phyloP scores from a whole-genome alignment of 2,797 vertebrate species.

The Sebastes hopkinsi region DNA sequence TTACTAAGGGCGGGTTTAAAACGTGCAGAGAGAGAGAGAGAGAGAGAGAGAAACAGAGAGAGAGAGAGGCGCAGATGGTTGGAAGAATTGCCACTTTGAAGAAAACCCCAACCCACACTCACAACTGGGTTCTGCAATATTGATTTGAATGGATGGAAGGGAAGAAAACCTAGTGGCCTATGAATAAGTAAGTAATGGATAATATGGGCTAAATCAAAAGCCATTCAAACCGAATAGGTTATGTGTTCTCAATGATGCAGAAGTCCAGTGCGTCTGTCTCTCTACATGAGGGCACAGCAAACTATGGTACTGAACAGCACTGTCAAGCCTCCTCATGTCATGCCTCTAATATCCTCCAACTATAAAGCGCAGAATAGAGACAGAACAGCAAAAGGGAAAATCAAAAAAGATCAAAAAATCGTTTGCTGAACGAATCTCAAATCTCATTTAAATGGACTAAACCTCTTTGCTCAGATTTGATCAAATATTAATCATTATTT shows the following conservation, averaged over 20 bases:
- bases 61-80: constrained; percentile 83
- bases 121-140: constrained; percentile 84
- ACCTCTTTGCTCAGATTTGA: constrained; percentile 36
- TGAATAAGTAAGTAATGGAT: constrained; percentile 85
- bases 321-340: constrained; percentile 59
- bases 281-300: constrained; percentile 68
- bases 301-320: constrained; percentile 40
- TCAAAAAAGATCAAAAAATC: constrained; percentile 22
- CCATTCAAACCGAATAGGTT: constrained; percentile 82
- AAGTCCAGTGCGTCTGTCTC: constrained; percentile 71
- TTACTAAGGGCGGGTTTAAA: constrained; percentile 85
- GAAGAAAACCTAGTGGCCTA: constrained; percentile 81
- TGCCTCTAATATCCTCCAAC: constrained; percentile 43
- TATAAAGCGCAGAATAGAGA: constrained; percentile 45
- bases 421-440: constrained; percentile 22
- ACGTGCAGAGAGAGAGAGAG: constrained; percentile 58
- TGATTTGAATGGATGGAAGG: constrained; percentile 83
- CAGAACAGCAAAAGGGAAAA: constrained; percentile 25
- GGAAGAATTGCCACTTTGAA: constrained; percentile 85
- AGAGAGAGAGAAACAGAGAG: constrained; percentile 46
- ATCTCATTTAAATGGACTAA: constrained; percentile 39
- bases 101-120: constrained; percentile 83
- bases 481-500: constrained; percentile 53
- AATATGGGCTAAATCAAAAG: constrained; percentile 82
- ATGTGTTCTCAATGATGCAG: constrained; percentile 78